Evolutionary conservation across 2,797 vertebrate species (phyloP).

Genomic region (Urosaurus nigricauda): DNA sequence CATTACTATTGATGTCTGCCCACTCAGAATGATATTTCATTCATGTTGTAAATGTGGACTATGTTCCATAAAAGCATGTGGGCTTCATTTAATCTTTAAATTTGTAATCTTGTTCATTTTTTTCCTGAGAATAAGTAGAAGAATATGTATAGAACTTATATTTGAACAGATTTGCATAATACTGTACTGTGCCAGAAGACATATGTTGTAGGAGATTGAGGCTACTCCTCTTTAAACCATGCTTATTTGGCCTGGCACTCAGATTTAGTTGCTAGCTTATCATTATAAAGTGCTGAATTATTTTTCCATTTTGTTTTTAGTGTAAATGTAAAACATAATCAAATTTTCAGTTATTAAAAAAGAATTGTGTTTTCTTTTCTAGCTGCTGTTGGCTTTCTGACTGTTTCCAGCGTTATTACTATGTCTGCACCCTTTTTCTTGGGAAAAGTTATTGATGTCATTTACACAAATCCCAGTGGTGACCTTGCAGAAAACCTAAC

Average conservation of each 20-base stretch:
- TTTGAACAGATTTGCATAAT: background rate
- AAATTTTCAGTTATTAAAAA: slow-evolving; percentile 15
- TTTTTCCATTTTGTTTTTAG: slow-evolving; percentile 8
- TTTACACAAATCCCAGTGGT: slow-evolving; percentile 84
- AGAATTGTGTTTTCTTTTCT: slow-evolving; percentile 35
- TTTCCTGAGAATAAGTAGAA: background rate
- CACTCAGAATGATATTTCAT: too few species aligned
- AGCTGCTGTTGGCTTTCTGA: slow-evolving; percentile 94
- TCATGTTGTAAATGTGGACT: background rate
- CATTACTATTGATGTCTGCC: background rate
- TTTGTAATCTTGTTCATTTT: background rate
- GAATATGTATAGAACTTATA: background rate
- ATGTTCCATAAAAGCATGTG: background rate
- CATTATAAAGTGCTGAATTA: background rate
- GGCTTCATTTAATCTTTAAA: background rate
- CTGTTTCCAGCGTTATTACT: slow-evolving; percentile 92
- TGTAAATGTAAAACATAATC: slow-evolving; percentile 14
- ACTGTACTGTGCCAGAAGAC: background rate
- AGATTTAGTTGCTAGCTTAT: slow-evolving; percentile 22
- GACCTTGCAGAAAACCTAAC: slow-evolving; percentile 85
- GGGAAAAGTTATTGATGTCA: slow-evolving; percentile 93
- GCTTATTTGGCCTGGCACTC: background rate
- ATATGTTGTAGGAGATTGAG: background rate
- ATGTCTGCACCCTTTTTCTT: slow-evolving; percentile 97
- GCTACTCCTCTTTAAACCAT: background rate